Base-by-base conservation (phyloP, 2,113 vertebrate species). In the Aldabrachelys gigantea region DNA sequence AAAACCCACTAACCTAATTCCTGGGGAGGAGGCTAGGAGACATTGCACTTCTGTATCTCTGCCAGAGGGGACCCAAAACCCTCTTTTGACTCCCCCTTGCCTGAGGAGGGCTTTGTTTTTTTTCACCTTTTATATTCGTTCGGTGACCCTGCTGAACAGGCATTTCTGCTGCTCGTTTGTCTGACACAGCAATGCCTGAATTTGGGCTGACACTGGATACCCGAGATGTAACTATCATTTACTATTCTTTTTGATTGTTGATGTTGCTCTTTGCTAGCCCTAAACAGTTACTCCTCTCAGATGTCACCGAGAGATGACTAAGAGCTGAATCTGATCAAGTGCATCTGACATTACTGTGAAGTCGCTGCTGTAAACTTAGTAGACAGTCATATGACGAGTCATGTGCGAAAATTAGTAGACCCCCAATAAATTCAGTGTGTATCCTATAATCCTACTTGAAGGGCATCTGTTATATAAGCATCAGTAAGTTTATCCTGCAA, bases 321-420 rank as follows among this genome's bases (percentile, higher is more conserved):
- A 93, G 22, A 41, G 87, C 72, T 52, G 65, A 76, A 81, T 94
- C 79, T 50, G 94, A 95, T 93, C 53, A 91, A 95, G 52, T 80
- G 94, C 94, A 89, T 85, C 57, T 94, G 84, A 95, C 86, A n/a
- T 91, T 79, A n/a, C 90, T 85, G 95, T 82, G 93, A 97, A 75
- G 44, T 91, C 89, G 90, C 90, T 87, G 75, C 38, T 57, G 96
- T 95, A 94, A 96, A 96, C 97, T 89, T 89, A 96, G 95, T 69
- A 85, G 93, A 14, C 92, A 69, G 95, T 96, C 94, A 84, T 94
- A 89, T 96, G 97, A 96, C 80, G 17, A 4, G 10, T 92, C 95
- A 96, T 83, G 92, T 93, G 97, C 88, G 88, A 69, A 86, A 89
- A 94, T 89, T 91, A 84, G 91, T 79, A 94, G 80, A 82, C 72